A percentile compares a stretch with the other conserved stretches of the same genome.
phyloP scores from a whole-genome alignment of 2,797 vertebrate genomes.

The Sebastes vulpes region DNA sequence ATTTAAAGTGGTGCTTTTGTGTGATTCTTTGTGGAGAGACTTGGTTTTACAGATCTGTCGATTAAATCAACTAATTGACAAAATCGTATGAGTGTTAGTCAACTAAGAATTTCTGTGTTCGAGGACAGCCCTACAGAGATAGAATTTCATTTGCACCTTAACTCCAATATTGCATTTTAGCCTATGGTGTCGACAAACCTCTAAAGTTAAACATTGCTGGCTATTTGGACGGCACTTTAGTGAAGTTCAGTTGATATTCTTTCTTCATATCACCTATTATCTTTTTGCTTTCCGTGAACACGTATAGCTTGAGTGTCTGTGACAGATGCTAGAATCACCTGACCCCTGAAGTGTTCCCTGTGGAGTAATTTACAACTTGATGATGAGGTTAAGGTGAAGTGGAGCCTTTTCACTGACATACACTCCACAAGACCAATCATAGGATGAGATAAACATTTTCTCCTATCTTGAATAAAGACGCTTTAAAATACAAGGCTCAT shows the following conservation, averaged over 20 bases:
- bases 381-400: slow-evolving; percentile 16
- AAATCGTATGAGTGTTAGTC: too few relatives aligned
- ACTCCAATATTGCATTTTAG: neutral
- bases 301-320: neutral
- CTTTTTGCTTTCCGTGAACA: neutral
- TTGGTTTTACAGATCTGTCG: neutral
- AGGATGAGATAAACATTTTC: slow-evolving; percentile 8
- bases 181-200: neutral
- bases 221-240: neutral
- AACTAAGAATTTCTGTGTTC: too few relatives aligned
- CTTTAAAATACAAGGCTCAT: slow-evolving; percentile 16
- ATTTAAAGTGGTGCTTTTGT: neutral
- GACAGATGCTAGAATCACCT: neutral
- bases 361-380: slow-evolving; percentile 20
- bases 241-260: slow-evolving; percentile 2
- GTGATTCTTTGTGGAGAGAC: neutral
- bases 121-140: neutral
- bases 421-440: neutral
- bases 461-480: slow-evolving; percentile 9
- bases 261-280: neutral
- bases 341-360: neutral
- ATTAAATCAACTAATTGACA: neutral
- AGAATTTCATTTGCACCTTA: neutral
- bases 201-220: neutral
- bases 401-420: slow-evolving; percentile 1